Percentiles rank a stretch among this genome's conserved stretches.
Conservation (phyloP, 2,888 invertebrate genomes). For the Phanerotoma sp. region DNA sequence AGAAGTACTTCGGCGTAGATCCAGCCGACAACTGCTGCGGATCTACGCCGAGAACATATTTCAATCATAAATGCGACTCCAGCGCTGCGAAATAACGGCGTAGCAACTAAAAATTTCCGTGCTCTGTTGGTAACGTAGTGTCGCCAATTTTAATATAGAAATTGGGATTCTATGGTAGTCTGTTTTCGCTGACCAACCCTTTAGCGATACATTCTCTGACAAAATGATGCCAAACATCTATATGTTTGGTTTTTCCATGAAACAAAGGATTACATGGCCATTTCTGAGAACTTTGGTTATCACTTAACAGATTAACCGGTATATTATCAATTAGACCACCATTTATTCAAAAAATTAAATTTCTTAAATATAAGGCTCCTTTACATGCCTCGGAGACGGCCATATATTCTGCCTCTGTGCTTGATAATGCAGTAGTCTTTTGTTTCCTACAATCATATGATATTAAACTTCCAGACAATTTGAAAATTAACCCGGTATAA, state of each 20-base stretch:
- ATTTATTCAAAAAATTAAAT: neutral
- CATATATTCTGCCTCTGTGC: conserved; percentile 15
- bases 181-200: neutral
- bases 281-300: conserved; percentile 7
- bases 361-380: conserved; percentile 4
- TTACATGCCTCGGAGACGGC: conserved; percentile 1
- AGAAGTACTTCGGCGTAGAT: no score
- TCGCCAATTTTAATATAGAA: no score
- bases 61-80: no score
- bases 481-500: conserved; percentile 14
- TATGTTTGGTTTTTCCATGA: conserved; percentile 12
- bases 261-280: neutral
- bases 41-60: no score
- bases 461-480: neutral
- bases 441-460: conserved; percentile 11
- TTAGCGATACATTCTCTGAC: neutral
- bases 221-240: conserved; percentile 15
- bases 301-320: neutral
- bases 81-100: no score
- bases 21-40: no score
- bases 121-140: no score
- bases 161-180: no score
- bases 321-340: no score
- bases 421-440: conserved; percentile 10
- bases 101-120: no score